Conservation (phyloP, 2,113 vertebrate species). For the Poicephalus meyeri region DNA sequence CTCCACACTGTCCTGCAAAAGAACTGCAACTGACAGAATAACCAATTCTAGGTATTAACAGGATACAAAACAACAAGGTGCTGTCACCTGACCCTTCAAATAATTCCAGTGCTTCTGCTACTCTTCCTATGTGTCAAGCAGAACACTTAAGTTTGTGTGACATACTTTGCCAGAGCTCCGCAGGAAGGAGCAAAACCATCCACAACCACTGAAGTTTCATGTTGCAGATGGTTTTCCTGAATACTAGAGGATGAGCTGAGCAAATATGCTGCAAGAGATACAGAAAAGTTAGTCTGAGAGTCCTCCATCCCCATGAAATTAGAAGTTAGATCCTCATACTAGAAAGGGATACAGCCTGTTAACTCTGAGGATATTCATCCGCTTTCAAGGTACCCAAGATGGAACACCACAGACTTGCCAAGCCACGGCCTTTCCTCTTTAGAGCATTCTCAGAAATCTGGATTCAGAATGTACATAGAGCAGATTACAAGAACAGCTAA, state of each 20-base stretch:
- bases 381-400: neutral
- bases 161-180: neutral
- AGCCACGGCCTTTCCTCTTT: neutral
- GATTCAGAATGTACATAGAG: neutral
- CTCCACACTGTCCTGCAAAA: neutral
- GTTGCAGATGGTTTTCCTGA: neutral
- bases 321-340: neutral
- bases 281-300: neutral
- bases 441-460: neutral
- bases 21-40: neutral
- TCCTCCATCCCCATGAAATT: accelerated
- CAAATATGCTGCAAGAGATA: neutral
- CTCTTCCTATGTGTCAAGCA: neutral
- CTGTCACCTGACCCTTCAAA: neutral
- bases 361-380: neutral
- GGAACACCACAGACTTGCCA: neutral
- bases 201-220: neutral
- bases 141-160: neutral
- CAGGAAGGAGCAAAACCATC: neutral
- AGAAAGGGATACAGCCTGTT: neutral
- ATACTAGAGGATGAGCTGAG: neutral
- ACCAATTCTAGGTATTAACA: neutral
- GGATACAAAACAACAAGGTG: neutral
- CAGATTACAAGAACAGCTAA: neutral
- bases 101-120: neutral